Conservation (phyloP, 2,113 vertebrate genomes). For the Lethenteron camtschaticum region DNA sequence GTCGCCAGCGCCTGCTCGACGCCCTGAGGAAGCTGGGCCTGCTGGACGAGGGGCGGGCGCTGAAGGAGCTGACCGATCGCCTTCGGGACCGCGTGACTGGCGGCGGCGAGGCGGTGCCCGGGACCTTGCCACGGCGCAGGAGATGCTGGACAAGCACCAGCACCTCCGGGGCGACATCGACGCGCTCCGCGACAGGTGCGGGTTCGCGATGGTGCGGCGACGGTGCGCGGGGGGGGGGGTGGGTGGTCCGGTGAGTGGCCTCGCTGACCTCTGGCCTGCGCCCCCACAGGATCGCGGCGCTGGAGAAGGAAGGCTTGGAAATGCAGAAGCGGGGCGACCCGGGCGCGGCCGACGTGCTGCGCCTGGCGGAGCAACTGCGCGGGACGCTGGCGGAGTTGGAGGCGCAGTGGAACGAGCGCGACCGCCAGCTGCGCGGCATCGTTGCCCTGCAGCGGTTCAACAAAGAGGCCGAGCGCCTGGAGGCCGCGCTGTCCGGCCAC, state of each 20-base stretch:
- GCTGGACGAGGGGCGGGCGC: no score
- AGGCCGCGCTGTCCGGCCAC: conserved; percentile 34
- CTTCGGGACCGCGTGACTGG: no score
- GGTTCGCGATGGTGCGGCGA: no score
- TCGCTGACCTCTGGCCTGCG: background rate
- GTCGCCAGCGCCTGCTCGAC: no score
- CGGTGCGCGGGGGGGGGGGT: rapidly evolving
- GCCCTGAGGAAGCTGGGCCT: no score
- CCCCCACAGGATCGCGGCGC: conserved; percentile 15
- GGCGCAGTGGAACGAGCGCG: conserved; percentile 25
- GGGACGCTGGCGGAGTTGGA: conserved; percentile 24
- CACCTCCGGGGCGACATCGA: no score
- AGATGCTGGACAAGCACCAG: no score
- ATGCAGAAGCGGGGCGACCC: conserved; percentile 14
- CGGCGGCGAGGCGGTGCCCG: no score
- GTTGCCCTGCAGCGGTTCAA: conserved; percentile 40
- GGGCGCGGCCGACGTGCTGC: conserved; percentile 17
- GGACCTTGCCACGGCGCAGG: no score
- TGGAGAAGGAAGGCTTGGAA: conserved; percentile 19
- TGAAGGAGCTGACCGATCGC: no score
- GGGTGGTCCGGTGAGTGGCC: background rate
- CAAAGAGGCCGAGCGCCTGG: conserved; percentile 34
- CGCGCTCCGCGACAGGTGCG: no score
- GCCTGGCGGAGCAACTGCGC: conserved; percentile 16
- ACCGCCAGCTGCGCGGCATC: conserved; percentile 24